These are phyloP conservation scores for Coelopa pilipes DNA, from an alignment of 2,888 invertebrate genomes.

Conservation along the genomic window DNA sequence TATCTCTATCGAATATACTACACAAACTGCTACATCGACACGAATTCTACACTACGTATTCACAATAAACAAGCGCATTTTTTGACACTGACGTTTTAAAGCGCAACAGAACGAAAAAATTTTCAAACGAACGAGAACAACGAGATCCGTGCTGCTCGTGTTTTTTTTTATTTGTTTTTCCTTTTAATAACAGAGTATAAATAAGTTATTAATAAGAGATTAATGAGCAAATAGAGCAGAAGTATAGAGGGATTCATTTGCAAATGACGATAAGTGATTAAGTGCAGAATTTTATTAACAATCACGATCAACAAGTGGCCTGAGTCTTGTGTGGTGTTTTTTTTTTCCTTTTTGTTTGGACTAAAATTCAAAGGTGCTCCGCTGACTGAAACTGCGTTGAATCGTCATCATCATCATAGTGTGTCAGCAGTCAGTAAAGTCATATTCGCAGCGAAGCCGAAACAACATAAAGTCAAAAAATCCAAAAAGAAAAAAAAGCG, in stretches of 20 bases:
- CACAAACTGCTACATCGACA: too few species aligned
- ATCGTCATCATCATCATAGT: background rate
- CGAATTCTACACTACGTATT: too few species aligned
- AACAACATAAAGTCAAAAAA: conserved; percentile 8
- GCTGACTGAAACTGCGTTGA: conserved; percentile 12
- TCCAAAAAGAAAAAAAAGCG: background rate
- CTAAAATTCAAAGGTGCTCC: conserved; percentile 19
- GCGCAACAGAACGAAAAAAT: conserved; percentile 31
- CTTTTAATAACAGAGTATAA: background rate
- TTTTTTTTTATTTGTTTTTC: conserved; percentile 10
- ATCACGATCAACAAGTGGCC: conserved; percentile 32
- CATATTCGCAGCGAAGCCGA: background rate
- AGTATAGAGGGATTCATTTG: background rate
- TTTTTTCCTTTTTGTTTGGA: background rate
- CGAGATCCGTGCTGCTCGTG: background rate
- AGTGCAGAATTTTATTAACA: background rate
- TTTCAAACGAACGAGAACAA: conserved; percentile 16
- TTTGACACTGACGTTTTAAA: conserved; percentile 26
- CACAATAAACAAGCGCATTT: too few species aligned
- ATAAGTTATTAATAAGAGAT: conserved; percentile 7
- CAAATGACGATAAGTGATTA: conserved; percentile 1
- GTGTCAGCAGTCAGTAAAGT: background rate
- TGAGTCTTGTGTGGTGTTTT: background rate
- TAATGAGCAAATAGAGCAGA: background rate
- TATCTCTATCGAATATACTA: too few species aligned